Conservation (phyloP, 2,888 invertebrate genomes). For the Strigamia crassipes region DNA sequence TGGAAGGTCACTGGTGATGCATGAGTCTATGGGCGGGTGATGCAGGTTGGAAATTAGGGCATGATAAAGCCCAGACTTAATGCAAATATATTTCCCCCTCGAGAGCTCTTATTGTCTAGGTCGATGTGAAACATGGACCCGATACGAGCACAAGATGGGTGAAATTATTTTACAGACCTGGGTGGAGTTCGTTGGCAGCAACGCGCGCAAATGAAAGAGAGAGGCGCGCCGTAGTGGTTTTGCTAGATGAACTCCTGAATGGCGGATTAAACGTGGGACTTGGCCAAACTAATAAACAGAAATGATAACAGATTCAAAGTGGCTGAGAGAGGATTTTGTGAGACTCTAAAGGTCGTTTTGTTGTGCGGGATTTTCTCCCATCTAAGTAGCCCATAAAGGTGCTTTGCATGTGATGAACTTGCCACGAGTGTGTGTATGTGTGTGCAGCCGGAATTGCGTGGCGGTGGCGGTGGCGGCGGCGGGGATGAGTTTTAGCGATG, state of each 20-base stretch:
- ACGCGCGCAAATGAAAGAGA: not conserved
- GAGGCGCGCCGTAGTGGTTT: not conserved
- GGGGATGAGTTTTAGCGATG: not conserved
- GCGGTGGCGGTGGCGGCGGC: not conserved
- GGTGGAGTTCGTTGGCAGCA: not conserved
- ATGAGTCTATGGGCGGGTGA: constrained; percentile 37
- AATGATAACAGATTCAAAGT: constrained; percentile 18
- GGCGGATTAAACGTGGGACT: not conserved
- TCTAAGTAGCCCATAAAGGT: constrained; percentile 31
- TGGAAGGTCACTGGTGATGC: constrained; percentile 35
- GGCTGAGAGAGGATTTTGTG: constrained; percentile 25
- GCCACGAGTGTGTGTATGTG: not conserved
- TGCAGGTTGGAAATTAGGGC: constrained; percentile 43
- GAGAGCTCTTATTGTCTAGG: constrained; percentile 45
- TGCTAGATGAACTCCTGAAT: not conserved
- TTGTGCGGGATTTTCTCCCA: not conserved
- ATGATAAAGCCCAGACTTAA: constrained; percentile 41
- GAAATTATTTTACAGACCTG: constrained; percentile 14
- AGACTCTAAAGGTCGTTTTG: not conserved
- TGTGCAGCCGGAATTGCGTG: constrained; percentile 20
- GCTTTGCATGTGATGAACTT: constrained; percentile 34
- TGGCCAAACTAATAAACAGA: constrained; percentile 34
- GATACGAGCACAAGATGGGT: constrained; percentile 36
- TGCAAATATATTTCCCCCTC: constrained; percentile 39
- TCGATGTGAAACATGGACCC: constrained; percentile 44